phyloP scores from a whole-genome alignment of 2,888 invertebrate species.

The Copidosoma aretas region DNA sequence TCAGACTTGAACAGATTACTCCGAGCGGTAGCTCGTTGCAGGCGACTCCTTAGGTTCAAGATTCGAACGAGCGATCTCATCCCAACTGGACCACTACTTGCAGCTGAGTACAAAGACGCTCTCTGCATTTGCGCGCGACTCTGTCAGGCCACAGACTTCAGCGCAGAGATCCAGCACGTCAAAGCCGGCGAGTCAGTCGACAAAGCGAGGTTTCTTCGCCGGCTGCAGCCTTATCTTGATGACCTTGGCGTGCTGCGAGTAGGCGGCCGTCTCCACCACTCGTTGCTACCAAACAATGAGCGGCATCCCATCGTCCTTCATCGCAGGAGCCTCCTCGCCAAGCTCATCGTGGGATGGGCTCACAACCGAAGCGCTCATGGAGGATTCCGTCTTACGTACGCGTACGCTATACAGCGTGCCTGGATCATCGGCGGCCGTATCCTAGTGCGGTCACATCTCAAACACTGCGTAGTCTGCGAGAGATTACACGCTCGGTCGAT shows the following conservation, averaged over 20 bases:
- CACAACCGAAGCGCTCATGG: not conserved
- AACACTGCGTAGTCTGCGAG: not conserved
- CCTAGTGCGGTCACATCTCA: not conserved
- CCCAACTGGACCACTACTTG: too few relatives aligned
- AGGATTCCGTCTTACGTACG: not conserved
- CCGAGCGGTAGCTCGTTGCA: too few relatives aligned
- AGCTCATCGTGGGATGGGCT: not conserved
- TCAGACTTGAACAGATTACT: too few relatives aligned
- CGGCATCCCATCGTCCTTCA: not conserved
- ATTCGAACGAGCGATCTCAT: too few relatives aligned
- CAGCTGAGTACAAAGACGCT: too few relatives aligned
- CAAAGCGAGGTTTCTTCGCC: not conserved
- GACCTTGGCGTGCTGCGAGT: not conserved
- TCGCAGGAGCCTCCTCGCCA: not conserved
- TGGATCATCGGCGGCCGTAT: not conserved
- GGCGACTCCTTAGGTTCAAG: too few relatives aligned
- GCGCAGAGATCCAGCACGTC: too few relatives aligned
- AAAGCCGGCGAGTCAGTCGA: too few relatives aligned
- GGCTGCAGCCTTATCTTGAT: not conserved
- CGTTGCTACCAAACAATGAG: not conserved
- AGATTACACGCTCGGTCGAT: not conserved
- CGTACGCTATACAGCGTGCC: not conserved
- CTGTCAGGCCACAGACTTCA: too few relatives aligned
- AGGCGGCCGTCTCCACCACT: not conserved
- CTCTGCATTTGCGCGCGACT: too few relatives aligned